Conservation (phyloP, 2,888 invertebrate species). For the Seira musarum region DNA sequence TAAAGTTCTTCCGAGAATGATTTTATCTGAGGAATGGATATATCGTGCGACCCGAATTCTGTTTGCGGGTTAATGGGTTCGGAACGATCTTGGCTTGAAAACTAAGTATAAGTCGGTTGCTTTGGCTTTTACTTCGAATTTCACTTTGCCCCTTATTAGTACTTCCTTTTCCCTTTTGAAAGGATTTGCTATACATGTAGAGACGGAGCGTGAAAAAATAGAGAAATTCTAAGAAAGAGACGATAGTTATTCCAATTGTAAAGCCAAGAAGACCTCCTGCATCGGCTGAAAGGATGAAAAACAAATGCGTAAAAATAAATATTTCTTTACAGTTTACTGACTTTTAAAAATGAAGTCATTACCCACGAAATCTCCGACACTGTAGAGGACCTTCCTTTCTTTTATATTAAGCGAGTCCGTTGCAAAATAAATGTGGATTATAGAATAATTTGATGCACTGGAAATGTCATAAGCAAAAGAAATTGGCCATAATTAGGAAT, state of each 20-base stretch:
- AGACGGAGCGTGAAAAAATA: conserved; percentile 33
- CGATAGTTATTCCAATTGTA: conserved; percentile 33
- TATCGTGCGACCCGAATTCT: neutral
- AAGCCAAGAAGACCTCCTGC: conserved; percentile 33
- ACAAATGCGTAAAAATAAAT: too few relatives aligned
- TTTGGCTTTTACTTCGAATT: too few relatives aligned
- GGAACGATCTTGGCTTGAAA: neutral
- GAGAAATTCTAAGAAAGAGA: conserved; percentile 29
- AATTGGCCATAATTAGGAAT: neutral
- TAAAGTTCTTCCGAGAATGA: too few relatives aligned
- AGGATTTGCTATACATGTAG: neutral
- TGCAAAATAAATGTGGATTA: conserved; percentile 39
- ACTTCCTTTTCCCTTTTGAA: neutral
- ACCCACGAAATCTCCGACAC: conserved; percentile 22
- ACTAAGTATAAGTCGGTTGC: too few relatives aligned
- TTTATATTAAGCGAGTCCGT: conserved; percentile 28
- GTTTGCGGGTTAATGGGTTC: neutral
- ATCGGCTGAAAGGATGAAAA: conserved; percentile 13
- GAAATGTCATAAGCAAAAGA: neutral
- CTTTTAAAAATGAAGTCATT: neutral
- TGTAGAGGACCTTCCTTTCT: conserved; percentile 21
- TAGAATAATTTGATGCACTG: conserved; percentile 33
- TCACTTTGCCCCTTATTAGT: too few relatives aligned
- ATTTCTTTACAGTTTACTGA: too few relatives aligned
- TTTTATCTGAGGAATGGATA: neutral